phyloP scores from a whole-genome alignment of 2,113 vertebrate genomes.

The Platysternon megacephalum region DNA sequence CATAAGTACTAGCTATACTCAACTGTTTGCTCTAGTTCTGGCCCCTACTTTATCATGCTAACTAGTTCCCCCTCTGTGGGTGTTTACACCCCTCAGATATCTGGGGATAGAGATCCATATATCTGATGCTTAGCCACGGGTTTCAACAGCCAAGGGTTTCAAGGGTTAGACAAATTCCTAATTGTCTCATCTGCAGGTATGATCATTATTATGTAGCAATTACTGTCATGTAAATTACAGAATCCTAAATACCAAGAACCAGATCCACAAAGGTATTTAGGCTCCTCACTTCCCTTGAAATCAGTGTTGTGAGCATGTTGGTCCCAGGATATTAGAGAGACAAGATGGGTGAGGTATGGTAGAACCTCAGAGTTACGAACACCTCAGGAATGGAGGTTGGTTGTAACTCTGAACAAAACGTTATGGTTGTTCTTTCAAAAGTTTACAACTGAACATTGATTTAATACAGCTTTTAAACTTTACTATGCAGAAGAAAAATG shows the following conservation, averaged over 20 bases:
- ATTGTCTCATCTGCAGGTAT: fast-evolving
- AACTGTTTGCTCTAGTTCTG: fast-evolving
- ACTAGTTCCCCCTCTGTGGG: not conserved
- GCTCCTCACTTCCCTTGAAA: too few relatives aligned
- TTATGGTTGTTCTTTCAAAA: too few relatives aligned
- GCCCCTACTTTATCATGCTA: fast-evolving
- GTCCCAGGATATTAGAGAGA: too few relatives aligned
- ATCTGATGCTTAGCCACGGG: not conserved
- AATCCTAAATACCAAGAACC: not conserved
- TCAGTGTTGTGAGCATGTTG: too few relatives aligned
- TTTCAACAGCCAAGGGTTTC: not conserved
- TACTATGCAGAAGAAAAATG: too few relatives aligned
- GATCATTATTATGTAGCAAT: fast-evolving
- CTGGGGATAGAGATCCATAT: fast-evolving
- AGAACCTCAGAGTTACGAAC: too few relatives aligned
- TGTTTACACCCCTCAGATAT: fast-evolving
- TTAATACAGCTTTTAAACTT: too few relatives aligned
- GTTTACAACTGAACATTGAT: too few relatives aligned
- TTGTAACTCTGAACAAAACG: too few relatives aligned
- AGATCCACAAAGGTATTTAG: too few relatives aligned
- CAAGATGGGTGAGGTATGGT: too few relatives aligned
- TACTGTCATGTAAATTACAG: not conserved
- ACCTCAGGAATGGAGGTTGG: too few relatives aligned
- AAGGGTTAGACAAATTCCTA: not conserved
- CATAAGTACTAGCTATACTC: fast-evolving